These are phyloP conservation scores for Lamellibrachia satsuma DNA, from an alignment of 2,888 invertebrate species.

Conservation along the genomic window DNA sequence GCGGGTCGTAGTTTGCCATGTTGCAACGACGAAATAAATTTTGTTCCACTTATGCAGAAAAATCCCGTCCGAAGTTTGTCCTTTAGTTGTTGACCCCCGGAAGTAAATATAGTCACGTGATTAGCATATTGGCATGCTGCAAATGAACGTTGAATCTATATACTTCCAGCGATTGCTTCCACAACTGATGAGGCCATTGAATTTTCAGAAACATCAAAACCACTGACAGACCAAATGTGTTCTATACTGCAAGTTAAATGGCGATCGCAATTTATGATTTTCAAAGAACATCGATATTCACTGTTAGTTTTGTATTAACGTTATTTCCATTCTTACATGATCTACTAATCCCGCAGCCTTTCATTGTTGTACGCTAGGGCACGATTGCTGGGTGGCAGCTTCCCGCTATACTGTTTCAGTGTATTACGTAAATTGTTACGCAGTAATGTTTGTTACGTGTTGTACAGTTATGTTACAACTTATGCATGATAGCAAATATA, in stretches of 20 bases:
- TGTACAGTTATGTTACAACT: background rate
- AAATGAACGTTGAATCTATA: background rate
- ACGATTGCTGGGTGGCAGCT: background rate
- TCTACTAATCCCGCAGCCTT: background rate
- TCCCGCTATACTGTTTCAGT: background rate
- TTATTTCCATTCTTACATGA: background rate
- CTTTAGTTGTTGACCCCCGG: conserved; percentile 17
- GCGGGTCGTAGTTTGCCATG: conserved; percentile 30
- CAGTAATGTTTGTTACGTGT: background rate
- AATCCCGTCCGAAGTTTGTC: background rate
- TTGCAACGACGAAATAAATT: conserved; percentile 17
- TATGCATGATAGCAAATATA: background rate
- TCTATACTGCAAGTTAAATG: background rate
- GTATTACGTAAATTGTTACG: background rate
- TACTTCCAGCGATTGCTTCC: background rate
- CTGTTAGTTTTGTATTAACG: background rate
- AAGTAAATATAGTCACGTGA: conserved; percentile 9
- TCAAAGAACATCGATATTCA: background rate
- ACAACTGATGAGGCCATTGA: background rate
- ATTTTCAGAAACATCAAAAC: background rate
- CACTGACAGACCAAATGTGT: background rate
- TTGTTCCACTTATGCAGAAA: background rate
- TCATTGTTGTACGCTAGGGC: background rate
- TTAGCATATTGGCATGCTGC: background rate
- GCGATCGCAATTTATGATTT: background rate